A percentile compares a stretch with the other conserved stretches of the same genome.
phyloP scores from a whole-genome alignment of 2,888 invertebrate species.

The Sthenelais limicola region DNA sequence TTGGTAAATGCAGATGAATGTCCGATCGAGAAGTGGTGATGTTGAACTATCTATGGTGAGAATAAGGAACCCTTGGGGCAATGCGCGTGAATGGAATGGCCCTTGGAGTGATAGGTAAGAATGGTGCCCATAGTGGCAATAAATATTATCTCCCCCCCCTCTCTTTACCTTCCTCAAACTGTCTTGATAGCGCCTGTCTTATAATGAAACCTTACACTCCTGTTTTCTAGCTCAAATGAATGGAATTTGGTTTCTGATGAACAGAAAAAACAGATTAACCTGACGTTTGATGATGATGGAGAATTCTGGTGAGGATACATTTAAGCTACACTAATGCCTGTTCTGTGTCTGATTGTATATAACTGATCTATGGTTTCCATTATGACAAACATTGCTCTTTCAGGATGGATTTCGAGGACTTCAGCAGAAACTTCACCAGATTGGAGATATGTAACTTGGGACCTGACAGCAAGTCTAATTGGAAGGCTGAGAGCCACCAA shows the following conservation, averaged over 20 bases:
- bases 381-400: too few species aligned
- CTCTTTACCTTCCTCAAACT: too few species aligned
- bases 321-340: too few species aligned
- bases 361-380: too few species aligned
- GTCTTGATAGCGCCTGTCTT: too few species aligned
- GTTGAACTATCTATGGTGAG: conserved; percentile 80
- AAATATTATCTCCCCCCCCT: too few species aligned
- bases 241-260: conserved; percentile 91
- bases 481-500: conserved; percentile 93
- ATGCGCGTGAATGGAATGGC: conserved; percentile 95
- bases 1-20: too few species aligned
- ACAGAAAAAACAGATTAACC: conserved; percentile 87
- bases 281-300: conserved; percentile 92
- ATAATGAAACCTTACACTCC: too few species aligned
- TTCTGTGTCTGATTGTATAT: too few species aligned
- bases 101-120: conserved; percentile 88
- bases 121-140: too few species aligned
- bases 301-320: too few species aligned
- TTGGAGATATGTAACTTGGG: conserved; percentile 96
- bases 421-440: conserved; percentile 84
- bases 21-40: too few species aligned
- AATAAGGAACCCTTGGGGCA: conserved; percentile 95
- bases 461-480: conserved; percentile 87
- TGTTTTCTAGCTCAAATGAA: conserved; percentile 80
- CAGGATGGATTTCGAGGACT: conserved; percentile 82